phyloP scores from a whole-genome alignment of 2,888 invertebrate genomes.

The Tetragonula carbonaria region DNA sequence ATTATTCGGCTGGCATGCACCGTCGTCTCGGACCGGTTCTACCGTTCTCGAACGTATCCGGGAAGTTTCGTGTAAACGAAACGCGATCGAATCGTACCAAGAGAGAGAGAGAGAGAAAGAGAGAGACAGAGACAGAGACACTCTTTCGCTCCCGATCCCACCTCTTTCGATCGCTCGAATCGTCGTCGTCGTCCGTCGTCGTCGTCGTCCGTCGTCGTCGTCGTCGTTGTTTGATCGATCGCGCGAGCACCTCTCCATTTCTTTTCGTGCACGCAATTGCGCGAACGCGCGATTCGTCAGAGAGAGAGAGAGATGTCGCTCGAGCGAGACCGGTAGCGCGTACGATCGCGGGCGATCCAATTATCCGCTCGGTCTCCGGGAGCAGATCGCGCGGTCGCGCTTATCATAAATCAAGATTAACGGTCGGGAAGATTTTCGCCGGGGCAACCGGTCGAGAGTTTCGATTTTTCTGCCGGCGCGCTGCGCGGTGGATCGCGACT shows the following conservation, averaged over 20 bases:
- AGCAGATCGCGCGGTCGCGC: constrained; percentile 65
- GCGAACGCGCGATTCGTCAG: neutral
- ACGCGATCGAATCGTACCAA: constrained; percentile 73
- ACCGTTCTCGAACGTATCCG: constrained; percentile 46
- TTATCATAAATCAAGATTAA: constrained; percentile 74
- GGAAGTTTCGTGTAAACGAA: constrained; percentile 41
- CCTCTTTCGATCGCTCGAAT: too few relatives aligned
- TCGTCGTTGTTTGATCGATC: neutral
- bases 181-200: too few relatives aligned
- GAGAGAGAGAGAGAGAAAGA: constrained; percentile 28
- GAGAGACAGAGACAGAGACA: constrained; percentile 62
- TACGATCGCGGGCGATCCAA: constrained; percentile 62
- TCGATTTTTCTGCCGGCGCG: constrained; percentile 50
- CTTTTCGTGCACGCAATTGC: neutral
- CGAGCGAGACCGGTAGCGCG: constrained; percentile 50
- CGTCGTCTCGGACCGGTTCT: constrained; percentile 69
- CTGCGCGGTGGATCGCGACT: too few relatives aligned
- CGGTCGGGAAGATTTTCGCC: constrained; percentile 71
- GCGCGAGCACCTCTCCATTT: neutral
- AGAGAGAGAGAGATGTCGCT: neutral
- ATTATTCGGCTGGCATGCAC: constrained; percentile 51
- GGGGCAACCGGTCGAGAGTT: constrained; percentile 57
- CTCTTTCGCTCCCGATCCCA: constrained; percentile 32
- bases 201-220: too few relatives aligned
- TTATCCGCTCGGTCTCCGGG: constrained; percentile 63